Evolutionary conservation across 1,140 invertebrate species (phyloP).

Genomic region (Caenorhabditis remanei): DNA sequence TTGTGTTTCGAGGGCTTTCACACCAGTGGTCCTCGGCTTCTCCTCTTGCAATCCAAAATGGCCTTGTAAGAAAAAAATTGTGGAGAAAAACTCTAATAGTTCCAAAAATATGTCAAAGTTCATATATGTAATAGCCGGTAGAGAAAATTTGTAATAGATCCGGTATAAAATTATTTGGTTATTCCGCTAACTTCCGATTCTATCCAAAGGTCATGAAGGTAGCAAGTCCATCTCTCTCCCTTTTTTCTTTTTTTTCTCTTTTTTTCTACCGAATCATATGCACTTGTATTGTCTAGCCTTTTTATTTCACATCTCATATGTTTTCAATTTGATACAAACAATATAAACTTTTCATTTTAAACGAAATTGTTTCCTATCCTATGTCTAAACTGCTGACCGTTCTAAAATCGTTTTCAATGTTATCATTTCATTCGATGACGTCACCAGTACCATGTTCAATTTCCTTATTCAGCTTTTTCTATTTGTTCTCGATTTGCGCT

Average conservation of each 20-base stretch:
- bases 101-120: no score
- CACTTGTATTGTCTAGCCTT: neutral
- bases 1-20: neutral
- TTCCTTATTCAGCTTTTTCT: constrained; percentile 36
- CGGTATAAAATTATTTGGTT: constrained; percentile 1
- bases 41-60: neutral
- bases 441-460: constrained; percentile 21
- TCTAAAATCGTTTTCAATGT: neutral
- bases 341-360: neutral
- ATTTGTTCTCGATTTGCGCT: constrained; percentile 42
- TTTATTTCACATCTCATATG: constrained; percentile 7
- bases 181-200: neutral
- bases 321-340: neutral
- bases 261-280: constrained; percentile 16
- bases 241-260: neutral
- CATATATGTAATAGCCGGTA: no score
- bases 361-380: neutral
- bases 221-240: neutral
- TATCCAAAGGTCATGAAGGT: constrained; percentile 27
- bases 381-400: constrained; percentile 9
- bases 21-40: neutral
- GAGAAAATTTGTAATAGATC: no score
- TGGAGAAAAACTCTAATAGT: no score
- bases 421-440: neutral
- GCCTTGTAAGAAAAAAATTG: neutral